These are phyloP conservation scores for Crocuta crocuta DNA, from an alignment of 2,113 vertebrate species.

Conservation along the genomic window DNA sequence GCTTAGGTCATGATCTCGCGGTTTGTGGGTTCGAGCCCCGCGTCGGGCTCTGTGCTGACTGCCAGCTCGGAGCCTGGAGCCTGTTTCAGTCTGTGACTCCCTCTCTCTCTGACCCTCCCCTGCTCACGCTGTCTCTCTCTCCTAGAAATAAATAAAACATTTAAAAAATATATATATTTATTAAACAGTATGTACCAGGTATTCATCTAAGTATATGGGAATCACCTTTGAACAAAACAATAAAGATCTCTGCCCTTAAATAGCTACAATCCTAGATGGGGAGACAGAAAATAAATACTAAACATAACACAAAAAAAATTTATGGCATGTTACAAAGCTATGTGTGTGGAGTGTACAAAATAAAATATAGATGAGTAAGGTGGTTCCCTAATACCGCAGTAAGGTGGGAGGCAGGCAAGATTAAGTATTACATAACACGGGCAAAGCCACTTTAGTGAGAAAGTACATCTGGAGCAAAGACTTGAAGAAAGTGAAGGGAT, in stretches of 20 bases:
- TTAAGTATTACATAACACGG: not conserved
- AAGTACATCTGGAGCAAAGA: not conserved
- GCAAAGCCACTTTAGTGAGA: not conserved
- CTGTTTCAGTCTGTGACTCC: no score
- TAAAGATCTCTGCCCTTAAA: not conserved
- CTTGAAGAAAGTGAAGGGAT: not conserved
- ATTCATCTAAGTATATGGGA: not conserved
- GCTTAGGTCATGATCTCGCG: no score
- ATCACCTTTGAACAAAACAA: not conserved
- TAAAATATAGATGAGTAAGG: not conserved
- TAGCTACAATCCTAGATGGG: not conserved
- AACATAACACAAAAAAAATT: not conserved
- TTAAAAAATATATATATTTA: not conserved
- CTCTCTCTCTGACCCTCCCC: no score
- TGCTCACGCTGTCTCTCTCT: no score
- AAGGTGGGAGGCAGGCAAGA: not conserved
- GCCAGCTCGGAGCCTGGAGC: no score
- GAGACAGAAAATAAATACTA: conserved; percentile 34
- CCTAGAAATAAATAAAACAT: no score
- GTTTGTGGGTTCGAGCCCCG: no score
- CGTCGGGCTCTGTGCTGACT: no score
- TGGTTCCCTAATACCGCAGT: not conserved
- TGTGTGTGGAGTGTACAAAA: not conserved
- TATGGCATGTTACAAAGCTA: not conserved
- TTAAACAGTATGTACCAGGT: not conserved